A percentile compares a stretch with the other conserved stretches of the same genome.
Conservation (phyloP, 2,113 vertebrate species). For the Struthidea cinerea region DNA sequence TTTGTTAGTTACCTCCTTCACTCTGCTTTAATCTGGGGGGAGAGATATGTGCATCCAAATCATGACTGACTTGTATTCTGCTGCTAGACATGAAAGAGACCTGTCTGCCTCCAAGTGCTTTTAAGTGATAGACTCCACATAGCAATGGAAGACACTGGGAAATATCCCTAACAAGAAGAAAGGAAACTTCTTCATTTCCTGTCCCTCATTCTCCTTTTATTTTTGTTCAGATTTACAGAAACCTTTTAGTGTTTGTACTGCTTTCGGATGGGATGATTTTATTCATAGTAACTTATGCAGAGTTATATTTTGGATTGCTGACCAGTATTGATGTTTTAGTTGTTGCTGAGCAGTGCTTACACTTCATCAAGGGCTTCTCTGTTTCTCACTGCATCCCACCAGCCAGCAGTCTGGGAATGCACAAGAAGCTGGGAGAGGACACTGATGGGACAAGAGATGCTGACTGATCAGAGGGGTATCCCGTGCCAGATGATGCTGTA, state of each 20-base stretch:
- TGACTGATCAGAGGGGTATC: background rate
- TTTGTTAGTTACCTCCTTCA: background rate
- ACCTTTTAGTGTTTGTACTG: background rate
- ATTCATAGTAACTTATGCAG: accelerated
- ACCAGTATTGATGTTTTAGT: background rate
- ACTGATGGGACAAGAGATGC: background rate
- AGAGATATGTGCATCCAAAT: background rate
- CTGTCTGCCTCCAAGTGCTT: background rate
- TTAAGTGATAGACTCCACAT: background rate
- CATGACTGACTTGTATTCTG: background rate
- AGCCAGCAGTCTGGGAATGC: background rate
- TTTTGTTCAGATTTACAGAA: background rate
- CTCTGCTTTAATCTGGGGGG: background rate
- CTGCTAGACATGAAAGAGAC: background rate
- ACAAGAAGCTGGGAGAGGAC: accelerated
- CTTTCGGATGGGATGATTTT: background rate
- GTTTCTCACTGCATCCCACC: background rate
- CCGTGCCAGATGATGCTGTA: accelerated
- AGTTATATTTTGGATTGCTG: background rate
- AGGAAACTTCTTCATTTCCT: background rate
- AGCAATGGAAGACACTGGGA: background rate
- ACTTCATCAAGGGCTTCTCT: background rate
- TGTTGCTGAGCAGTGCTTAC: background rate
- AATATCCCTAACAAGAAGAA: background rate
- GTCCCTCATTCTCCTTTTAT: background rate